phyloP scores from a whole-genome alignment of 30 jellyfish, hydroid and myxozoan species.

The Hydractinia symbiolongicarpus region DNA sequence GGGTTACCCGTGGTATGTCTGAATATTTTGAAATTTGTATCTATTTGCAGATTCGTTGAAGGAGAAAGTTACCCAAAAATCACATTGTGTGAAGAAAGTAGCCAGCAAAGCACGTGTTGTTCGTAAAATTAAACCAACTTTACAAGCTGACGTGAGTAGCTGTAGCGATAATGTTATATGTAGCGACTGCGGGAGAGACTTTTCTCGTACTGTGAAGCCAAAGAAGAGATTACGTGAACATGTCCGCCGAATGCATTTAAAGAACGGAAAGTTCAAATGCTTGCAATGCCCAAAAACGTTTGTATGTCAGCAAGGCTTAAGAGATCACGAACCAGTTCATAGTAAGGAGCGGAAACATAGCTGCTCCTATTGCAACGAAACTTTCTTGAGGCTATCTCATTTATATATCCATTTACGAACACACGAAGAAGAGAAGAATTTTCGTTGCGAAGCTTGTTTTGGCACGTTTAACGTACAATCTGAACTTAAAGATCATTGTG shows the following conservation, averaged over 20 bases:
- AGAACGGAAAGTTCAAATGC: conserved; percentile 19
- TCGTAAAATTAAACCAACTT: neutral
- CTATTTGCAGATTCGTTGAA: neutral
- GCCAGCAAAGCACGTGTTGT: conserved; percentile 13
- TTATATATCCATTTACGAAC: conserved; percentile 6
- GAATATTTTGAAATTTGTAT: too few relatives aligned
- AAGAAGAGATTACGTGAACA: conserved; percentile 22
- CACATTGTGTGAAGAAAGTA: neutral
- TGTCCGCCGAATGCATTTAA: conserved; percentile 12
- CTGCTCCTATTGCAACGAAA: conserved; percentile 6
- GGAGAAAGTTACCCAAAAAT: neutral
- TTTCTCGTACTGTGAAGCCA: conserved; percentile 15
- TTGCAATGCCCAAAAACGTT: conserved; percentile 17
- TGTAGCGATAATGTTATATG: neutral
- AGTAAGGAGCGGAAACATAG: conserved; percentile 27
- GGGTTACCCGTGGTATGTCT: too few relatives aligned
- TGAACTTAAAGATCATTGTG: conserved; percentile 14
- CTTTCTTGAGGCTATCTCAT: conserved; percentile 14
- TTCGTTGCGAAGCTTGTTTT: conserved; percentile 19
- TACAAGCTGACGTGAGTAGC: neutral
- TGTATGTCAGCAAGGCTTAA: conserved; percentile 16
- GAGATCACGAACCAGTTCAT: conserved; percentile 27
- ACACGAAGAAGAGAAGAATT: conserved; percentile 19
- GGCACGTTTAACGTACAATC: conserved; percentile 22
- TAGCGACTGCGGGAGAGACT: conserved; percentile 16